Evolutionary conservation across 2,888 invertebrate species (phyloP), one percentile per base, ranked within the genome.

Genomic region (Mythimna ferrago): DNA sequence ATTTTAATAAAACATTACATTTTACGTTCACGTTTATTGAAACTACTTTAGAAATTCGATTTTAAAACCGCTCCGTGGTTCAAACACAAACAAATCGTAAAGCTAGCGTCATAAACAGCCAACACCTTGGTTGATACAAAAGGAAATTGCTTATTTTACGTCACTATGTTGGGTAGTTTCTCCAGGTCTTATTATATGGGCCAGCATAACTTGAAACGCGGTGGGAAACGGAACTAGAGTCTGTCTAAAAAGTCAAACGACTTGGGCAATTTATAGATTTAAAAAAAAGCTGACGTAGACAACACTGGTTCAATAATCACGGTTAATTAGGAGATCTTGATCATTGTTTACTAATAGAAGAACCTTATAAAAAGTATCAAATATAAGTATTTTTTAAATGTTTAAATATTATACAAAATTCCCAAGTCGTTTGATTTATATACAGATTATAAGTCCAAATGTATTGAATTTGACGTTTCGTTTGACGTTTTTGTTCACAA

Each of bases 111-210:
- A 93, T 95, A 95, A 95, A 95, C 91, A 91, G 83, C 89, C 91
- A 89, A 92, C 95, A 95, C 95, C 94, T 94, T 92, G 89, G 91
- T 91, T 93, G 93, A 94, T 93, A 94, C 94, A 94, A 94, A 93
- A 93, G 94, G 95, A 95, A 94, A 95, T 95, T 94, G 94, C 95
- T 95, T 95, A 94, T 95, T 95, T 95, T 95, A 95, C 93, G 94
- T 93, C 90, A 88, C 89, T 91, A 89, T 92, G 92, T 92, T 93
- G 91, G 89, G 90, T 89, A 90, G 89, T 92, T 92, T 90, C 90
- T 84, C 89, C 88, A 87, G 86, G 84, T 92, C 91, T 92, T 94
- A 94, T 93, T 94, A 93, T 92, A 85, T 6, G 32, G 6, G 38
- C 78, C 77, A 79, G 26, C 19, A 53, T 71, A 57, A 60, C 64